Evolutionary conservation across 2,797 vertebrate species (phyloP).

Genomic region (Sebastes nivosus): DNA sequence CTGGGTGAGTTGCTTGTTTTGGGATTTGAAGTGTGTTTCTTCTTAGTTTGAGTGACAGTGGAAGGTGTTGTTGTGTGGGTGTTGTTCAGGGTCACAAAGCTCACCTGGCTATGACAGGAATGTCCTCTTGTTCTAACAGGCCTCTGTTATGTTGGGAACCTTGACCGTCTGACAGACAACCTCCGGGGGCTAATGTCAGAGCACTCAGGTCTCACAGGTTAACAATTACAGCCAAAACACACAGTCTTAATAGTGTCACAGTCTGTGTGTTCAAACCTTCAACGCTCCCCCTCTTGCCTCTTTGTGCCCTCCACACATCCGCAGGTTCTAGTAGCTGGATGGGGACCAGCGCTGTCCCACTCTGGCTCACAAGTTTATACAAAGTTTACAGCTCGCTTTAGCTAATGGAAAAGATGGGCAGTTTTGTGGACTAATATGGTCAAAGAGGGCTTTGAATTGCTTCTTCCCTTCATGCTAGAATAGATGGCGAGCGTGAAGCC

Average conservation of each 20-base stretch:
- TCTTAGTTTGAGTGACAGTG: conserved; percentile 21
- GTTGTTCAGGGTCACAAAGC: conserved; percentile 65
- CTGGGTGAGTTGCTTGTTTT: not conserved
- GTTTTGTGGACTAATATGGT: conserved; percentile 80
- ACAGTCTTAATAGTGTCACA: conserved; percentile 5
- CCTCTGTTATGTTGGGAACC: conserved; percentile 62
- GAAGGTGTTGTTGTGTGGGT: conserved; percentile 40
- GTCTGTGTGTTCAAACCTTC: conserved; percentile 9
- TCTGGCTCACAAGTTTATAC: conserved; percentile 55
- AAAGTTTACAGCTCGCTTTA: conserved; percentile 68
- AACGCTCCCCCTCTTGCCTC: not conserved
- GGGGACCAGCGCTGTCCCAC: conserved; percentile 41
- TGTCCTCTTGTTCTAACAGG: conserved; percentile 78
- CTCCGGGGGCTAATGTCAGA: conserved; percentile 32
- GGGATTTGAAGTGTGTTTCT: not conserved
- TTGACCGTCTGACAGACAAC: conserved; percentile 74
- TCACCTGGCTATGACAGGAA: conserved; percentile 78
- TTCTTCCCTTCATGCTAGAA: conserved; percentile 61
- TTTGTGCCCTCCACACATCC: not conserved
- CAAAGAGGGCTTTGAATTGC: conserved; percentile 59
- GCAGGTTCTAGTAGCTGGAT: conserved; percentile 37
- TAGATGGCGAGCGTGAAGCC: conserved; percentile 65
- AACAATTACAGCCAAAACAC: conserved; percentile 52
- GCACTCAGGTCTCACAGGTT: conserved; percentile 43
- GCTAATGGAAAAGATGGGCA: conserved; percentile 74